phyloP scores from a whole-genome alignment of 2,888 invertebrate species.

The Drosophila meridionalis region DNA sequence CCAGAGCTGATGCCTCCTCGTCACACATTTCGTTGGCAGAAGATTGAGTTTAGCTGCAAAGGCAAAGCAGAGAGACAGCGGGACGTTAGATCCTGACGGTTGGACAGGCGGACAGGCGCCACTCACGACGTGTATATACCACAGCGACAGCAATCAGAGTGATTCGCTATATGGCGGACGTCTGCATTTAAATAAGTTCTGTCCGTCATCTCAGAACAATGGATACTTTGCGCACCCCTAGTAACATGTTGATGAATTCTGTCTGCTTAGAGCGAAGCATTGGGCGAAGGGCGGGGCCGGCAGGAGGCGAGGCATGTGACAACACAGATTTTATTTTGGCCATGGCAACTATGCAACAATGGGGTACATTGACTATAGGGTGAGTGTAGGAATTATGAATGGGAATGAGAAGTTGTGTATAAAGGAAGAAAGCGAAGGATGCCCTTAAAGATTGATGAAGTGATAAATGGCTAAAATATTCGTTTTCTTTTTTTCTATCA shows the following conservation, averaged over 20 bases:
- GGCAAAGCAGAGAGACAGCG: conserved; percentile 5
- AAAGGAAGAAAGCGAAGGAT: neutral
- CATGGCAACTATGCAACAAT: neutral
- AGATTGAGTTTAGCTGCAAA: conserved; percentile 40
- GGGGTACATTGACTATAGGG: conserved; percentile 8
- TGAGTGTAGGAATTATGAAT: neutral
- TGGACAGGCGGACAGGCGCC: conserved; percentile 24
- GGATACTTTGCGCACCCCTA: conserved; percentile 57
- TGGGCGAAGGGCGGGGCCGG: neutral
- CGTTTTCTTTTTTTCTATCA: too few relatives aligned
- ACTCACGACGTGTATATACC: conserved; percentile 82
- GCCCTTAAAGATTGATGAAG: neutral
- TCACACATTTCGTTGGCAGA: conserved; percentile 90
- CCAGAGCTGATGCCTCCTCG: conserved; percentile 96
- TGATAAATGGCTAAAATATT: too few relatives aligned
- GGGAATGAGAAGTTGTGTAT: neutral
- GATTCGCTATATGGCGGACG: conserved; percentile 72
- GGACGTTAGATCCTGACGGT: conserved; percentile 44
- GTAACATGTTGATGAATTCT: conserved; percentile 77
- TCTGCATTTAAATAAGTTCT: conserved; percentile 77
- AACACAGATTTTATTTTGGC: conserved; percentile 44
- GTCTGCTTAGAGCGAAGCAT: neutral
- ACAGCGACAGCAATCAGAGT: conserved; percentile 84
- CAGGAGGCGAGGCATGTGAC: conserved; percentile 11
- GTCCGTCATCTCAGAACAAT: conserved; percentile 66